These are phyloP conservation scores for Sinonovacula constricta DNA, from an alignment of 1,140 invertebrate species.

Conservation along the genomic window DNA sequence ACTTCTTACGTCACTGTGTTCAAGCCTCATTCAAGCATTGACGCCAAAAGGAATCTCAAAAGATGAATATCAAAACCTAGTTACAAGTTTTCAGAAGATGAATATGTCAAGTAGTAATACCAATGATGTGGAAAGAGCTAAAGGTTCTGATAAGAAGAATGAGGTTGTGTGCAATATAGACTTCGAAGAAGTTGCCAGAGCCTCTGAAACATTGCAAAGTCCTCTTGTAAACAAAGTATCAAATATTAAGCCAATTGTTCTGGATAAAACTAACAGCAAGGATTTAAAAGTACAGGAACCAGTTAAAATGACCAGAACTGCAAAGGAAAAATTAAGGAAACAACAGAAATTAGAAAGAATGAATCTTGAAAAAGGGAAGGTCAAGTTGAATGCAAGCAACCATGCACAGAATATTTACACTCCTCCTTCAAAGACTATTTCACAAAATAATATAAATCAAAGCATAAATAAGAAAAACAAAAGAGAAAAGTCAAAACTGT, in stretches of 20 bases:
- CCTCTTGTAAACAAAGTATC: conserved; percentile 3
- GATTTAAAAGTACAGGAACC: neutral
- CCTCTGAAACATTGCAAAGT: conserved; percentile 22
- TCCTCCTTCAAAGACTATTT: neutral
- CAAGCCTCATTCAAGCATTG: conserved; percentile 42
- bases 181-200: conserved; percentile 38
- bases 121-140: neutral
- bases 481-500: no score
- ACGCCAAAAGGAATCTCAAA: conserved; percentile 43
- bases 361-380: neutral
- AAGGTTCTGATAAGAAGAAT: neutral
- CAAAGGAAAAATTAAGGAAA: conserved; percentile 36
- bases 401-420: neutral
- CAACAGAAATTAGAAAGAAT: conserved; percentile 17
- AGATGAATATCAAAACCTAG: conserved; percentile 28
- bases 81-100: conserved; percentile 22
- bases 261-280: neutral
- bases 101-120: conserved; percentile 5
- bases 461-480: neutral
- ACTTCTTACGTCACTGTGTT: conserved; percentile 36
- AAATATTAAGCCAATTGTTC: conserved; percentile 22
- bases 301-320: conserved; percentile 29
- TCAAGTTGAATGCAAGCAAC: conserved; percentile 10
- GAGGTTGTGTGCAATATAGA: conserved; percentile 21
- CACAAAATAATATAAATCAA: neutral